A percentile compares a stretch with the other conserved stretches of the same genome.
phyloP scores from a whole-genome alignment of 2,113 vertebrate genomes.

The Xyliphius kryptos region DNA sequence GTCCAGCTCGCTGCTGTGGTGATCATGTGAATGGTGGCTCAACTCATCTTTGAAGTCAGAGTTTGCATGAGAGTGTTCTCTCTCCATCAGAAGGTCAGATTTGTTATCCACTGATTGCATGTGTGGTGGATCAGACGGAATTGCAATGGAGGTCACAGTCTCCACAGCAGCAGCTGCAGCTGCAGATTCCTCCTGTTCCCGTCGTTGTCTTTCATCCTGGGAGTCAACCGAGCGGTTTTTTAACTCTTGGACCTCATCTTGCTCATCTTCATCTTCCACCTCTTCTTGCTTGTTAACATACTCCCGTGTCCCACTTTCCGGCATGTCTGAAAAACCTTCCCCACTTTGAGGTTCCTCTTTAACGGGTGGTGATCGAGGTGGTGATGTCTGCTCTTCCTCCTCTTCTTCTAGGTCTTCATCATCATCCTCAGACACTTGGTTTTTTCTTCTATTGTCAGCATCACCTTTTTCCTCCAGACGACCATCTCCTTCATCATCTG shows the following conservation, averaged over 20 bases:
- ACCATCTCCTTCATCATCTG: constrained; percentile 92
- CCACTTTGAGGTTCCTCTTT: constrained; percentile 70
- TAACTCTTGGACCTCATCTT: constrained; percentile 47
- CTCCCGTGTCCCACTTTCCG: constrained; percentile 60
- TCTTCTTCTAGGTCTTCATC: constrained; percentile 66
- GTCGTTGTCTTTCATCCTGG: constrained; percentile 64
- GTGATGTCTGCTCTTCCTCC: constrained; percentile 55
- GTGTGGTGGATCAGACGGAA: constrained; percentile 58
- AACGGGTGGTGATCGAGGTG: constrained; percentile 59
- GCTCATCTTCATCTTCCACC: no score
- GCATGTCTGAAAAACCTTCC: constrained; percentile 73
- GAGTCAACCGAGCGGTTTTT: constrained; percentile 52
- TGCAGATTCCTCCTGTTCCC: constrained; percentile 68
- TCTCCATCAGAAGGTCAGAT: constrained; percentile 67
- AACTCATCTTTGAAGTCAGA: constrained; percentile 67
- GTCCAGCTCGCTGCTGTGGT: constrained; percentile 84
- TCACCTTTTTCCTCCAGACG: constrained; percentile 76
- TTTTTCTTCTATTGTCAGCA: constrained; percentile 62
- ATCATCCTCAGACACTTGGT: constrained; percentile 62
- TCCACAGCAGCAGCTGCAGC: constrained; percentile 66
- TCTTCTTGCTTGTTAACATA: constrained; percentile 68
- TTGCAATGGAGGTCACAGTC: constrained; percentile 69
- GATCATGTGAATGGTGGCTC: constrained; percentile 45
- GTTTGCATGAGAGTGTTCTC: constrained; percentile 72
- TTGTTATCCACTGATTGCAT: constrained; percentile 64